Evolutionary conservation across 2,888 invertebrate species (phyloP).

Genomic region (Scelioninae gen. 1): DNA sequence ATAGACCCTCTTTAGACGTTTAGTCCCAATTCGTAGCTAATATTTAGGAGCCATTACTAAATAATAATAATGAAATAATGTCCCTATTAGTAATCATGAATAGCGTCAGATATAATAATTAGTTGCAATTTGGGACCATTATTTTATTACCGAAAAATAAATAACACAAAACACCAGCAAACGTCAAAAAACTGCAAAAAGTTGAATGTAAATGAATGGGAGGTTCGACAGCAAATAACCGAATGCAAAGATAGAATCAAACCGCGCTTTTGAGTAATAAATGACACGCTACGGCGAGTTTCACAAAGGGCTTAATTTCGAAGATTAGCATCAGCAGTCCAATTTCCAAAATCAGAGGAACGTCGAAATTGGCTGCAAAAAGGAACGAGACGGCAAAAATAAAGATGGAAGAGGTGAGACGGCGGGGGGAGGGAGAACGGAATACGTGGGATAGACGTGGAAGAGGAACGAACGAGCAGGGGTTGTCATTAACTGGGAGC

Average conservation of each 20-base stretch:
- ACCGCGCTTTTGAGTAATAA: conserved; percentile 52
- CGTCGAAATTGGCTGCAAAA: conserved; percentile 47
- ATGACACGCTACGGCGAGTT: conserved; percentile 56
- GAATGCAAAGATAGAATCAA: conserved; percentile 26
- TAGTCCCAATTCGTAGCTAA: no score
- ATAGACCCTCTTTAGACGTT: no score
- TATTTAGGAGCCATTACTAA: no score
- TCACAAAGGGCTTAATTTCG: conserved; percentile 61
- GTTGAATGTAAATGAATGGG: conserved; percentile 18
- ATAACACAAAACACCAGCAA: background rate
- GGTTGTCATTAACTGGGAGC: conserved; percentile 84
- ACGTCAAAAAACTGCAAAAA: background rate
- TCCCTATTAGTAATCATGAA: no score
- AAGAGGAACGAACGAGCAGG: conserved; percentile 77
- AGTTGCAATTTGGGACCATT: background rate
- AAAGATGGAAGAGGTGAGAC: conserved; percentile 58
- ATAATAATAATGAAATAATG: no score
- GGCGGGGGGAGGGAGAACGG: conserved; percentile 44
- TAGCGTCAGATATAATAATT: no score
- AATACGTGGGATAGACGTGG: conserved; percentile 78
- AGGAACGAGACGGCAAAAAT: conserved; percentile 29
- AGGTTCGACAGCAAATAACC: conserved; percentile 37
- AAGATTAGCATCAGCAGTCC: conserved; percentile 60
- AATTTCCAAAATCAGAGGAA: conserved; percentile 68
- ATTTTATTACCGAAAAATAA: conserved; percentile 1